A percentile compares a stretch with the other conserved stretches of the same genome.
Conservation (phyloP, 2,113 vertebrate genomes). For the Phaethornis superciliosus region DNA sequence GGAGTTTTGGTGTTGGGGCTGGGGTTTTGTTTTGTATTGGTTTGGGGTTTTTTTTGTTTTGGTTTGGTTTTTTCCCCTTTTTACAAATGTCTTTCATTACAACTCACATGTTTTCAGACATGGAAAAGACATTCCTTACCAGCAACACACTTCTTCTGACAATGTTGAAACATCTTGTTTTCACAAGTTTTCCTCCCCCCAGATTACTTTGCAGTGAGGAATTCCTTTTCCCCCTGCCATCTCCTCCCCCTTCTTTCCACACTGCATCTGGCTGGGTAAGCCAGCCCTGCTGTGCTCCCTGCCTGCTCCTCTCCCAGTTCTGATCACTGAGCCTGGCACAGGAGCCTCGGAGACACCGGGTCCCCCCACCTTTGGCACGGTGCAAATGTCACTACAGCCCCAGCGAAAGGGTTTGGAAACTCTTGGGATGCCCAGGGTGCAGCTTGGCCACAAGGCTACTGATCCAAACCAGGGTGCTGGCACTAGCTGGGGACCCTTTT, state of each 20-base stretch:
- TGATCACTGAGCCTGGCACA: neutral
- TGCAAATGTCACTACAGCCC: neutral
- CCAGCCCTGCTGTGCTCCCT: neutral
- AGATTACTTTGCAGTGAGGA: conserved; percentile 48
- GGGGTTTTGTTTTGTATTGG: neutral
- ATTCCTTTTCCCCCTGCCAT: neutral
- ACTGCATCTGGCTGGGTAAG: neutral
- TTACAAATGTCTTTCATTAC: conserved; percentile 54
- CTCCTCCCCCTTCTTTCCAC: conserved; percentile 22
- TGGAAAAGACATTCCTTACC: conserved; percentile 62
- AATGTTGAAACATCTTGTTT: conserved; percentile 64
- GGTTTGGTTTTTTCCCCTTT: neutral
- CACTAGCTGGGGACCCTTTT: neutral
- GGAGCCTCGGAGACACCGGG: neutral
- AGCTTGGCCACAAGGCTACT: neutral
- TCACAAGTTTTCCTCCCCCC: conserved; percentile 63
- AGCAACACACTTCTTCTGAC: conserved; percentile 42
- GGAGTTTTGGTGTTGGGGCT: neutral
- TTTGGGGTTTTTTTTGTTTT: neutral
- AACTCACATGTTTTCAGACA: neutral
- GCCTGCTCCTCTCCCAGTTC: neutral
- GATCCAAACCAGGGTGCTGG: accelerated
- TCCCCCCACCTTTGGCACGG: neutral
- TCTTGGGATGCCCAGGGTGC: too few species aligned
- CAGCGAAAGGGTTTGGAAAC: neutral